Conservation (phyloP, 2,113 vertebrate genomes). For the Climacteris rufus region DNA sequence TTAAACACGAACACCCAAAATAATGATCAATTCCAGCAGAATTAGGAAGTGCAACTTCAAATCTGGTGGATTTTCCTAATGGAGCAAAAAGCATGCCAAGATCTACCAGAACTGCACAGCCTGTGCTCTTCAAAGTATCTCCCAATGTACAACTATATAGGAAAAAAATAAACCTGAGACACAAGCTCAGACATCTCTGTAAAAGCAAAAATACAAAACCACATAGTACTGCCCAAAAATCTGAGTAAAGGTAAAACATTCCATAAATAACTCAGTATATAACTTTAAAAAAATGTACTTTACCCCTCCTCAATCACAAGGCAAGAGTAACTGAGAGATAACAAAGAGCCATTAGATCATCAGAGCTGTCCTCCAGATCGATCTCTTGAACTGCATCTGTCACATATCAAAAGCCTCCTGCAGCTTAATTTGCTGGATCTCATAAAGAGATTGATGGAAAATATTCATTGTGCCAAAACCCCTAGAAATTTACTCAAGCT, state of each 20-base stretch:
- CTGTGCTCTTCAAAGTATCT: not conserved
- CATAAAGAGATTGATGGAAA: not conserved
- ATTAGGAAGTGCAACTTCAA: not conserved
- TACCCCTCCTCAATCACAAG: not conserved
- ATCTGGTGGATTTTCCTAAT: not conserved
- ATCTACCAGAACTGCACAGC: not conserved
- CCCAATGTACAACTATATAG: not conserved
- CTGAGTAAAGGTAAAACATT: too few relatives aligned
- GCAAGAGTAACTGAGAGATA: not conserved
- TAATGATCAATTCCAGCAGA: not conserved
- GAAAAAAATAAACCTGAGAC: not conserved
- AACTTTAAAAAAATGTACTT: not conserved
- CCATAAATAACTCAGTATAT: too few relatives aligned
- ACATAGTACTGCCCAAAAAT: too few relatives aligned
- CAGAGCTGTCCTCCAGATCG: not conserved
- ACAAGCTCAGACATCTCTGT: not conserved
- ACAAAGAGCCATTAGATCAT: not conserved
- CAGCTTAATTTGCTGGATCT: not conserved
- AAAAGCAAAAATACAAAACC: not conserved
- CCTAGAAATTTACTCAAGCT: not conserved
- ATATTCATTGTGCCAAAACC: not conserved
- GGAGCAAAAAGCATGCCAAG: not conserved
- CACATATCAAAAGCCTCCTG: slow-evolving; percentile 38
- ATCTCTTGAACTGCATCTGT: not conserved
- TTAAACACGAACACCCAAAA: not conserved